Evolutionary conservation across 2,888 invertebrate genomes (phyloP), one percentile per base, ranked within the genome.

Genomic region (Raillietiella orientalis): DNA sequence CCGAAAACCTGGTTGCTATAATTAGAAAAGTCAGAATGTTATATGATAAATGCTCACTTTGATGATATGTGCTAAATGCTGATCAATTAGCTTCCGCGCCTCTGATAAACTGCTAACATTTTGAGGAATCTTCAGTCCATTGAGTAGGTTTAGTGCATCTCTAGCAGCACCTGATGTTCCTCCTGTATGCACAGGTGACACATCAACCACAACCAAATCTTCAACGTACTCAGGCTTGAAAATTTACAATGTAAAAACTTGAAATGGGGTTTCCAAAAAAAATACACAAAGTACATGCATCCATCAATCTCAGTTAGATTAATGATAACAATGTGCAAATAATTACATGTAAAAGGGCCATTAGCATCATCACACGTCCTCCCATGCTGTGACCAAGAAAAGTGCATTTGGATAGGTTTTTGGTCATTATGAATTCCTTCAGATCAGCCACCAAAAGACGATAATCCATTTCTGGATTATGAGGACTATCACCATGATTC

Each of bases 351-450:
- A 27, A 33, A 25, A 84, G 50, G 21, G 82, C 69, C 28, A 72
- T 52, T 28, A 61, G 58, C 82, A 87, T 84, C 38, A 67, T 66
- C 5, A 72, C 59, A 32, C 77, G 61, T n/a, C 87, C 90, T 12
- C 87, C 87, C 79, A 90, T 79, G 35, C 82, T 82, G 45, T 90
- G 87, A 0, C 87, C 87, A 37, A 90, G 45, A 11, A 77, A 39
- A 4, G 62, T 52, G 2, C 62, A 59, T 42, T 62, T 24, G 19
- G 54, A 41, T 23, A 74, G 50, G 11, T 56, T 50, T 23, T 63
- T 43, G 33, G 62, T 58, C 34, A 59, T 52, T 31, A 71, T 46
- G 21, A 75, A 51, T 21, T 55, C 48, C 6, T 56, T 42, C 4
- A 84, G 40, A 46, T 90, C 90, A 27, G 51, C 53, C 0, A 66